Evolutionary conservation across 2,888 invertebrate species (phyloP).

Genomic region (Spicauda simplicius): DNA sequence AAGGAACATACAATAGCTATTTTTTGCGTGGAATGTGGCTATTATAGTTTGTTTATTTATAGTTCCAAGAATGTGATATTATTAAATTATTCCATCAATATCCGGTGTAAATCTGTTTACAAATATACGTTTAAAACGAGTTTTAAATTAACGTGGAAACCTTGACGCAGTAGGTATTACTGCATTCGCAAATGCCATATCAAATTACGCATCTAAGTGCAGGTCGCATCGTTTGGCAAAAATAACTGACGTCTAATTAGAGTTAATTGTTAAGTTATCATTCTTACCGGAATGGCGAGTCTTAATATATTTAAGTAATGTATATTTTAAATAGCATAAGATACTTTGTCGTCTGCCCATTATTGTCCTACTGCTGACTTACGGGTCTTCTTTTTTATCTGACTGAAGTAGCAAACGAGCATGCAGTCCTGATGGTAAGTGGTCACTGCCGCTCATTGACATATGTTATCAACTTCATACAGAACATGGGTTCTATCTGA

Average conservation of each 20-base stretch:
- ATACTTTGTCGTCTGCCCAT: no score
- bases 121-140: not conserved
- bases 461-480: no score
- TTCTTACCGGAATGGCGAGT: not conserved
- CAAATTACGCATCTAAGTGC: conserved; percentile 1
- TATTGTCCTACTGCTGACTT: no score
- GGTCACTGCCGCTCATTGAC: no score
- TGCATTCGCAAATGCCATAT: not conserved
- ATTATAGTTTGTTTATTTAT: not conserved
- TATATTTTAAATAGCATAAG: no score
- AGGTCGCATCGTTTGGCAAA: not conserved
- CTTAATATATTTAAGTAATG: no score
- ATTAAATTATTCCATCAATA: not conserved
- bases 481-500: no score
- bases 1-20: no score
- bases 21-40: no score
- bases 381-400: no score
- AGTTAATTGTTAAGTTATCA: not conserved
- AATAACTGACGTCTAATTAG: not conserved
- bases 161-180: not conserved
- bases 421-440: no score
- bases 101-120: not conserved
- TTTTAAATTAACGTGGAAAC: not conserved
- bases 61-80: not conserved
- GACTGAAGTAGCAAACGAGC: no score